Evolutionary conservation across 2,797 vertebrate genomes (phyloP).

Genomic region (Hipposideros larvatus): DNA sequence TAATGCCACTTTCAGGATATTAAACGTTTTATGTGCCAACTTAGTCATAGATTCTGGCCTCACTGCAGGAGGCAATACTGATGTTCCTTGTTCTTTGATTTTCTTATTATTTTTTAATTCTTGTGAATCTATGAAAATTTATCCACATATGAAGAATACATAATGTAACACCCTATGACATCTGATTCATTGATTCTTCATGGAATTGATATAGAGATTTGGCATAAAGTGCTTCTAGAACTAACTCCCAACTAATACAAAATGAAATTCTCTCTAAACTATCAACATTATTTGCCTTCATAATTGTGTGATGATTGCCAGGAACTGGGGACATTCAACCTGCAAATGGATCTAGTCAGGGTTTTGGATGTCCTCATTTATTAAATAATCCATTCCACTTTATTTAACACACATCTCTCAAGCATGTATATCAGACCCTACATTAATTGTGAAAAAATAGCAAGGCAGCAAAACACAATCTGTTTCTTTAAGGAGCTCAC

Average conservation of each 20-base stretch:
- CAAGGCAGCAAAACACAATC: background rate
- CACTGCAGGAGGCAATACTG: background rate
- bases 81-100: conserved; percentile 10
- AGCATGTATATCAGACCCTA: background rate
- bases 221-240: background rate
- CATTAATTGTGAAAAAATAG: background rate
- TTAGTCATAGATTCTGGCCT: conserved; percentile 74
- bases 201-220: background rate
- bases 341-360: background rate
- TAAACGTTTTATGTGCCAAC: conserved; percentile 55
- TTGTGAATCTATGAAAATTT: background rate
- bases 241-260: background rate
- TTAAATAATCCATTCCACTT: background rate
- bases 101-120: background rate
- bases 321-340: background rate
- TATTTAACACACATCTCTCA: background rate
- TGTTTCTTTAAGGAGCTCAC: background rate
- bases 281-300: background rate
- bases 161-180: background rate
- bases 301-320: background rate
- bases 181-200: background rate
- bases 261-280: background rate
- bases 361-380: background rate
- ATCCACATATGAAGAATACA: background rate
- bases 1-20: conserved; percentile 70